Conservation (phyloP, 2,797 vertebrate genomes). For the Microchirus variegatus region DNA sequence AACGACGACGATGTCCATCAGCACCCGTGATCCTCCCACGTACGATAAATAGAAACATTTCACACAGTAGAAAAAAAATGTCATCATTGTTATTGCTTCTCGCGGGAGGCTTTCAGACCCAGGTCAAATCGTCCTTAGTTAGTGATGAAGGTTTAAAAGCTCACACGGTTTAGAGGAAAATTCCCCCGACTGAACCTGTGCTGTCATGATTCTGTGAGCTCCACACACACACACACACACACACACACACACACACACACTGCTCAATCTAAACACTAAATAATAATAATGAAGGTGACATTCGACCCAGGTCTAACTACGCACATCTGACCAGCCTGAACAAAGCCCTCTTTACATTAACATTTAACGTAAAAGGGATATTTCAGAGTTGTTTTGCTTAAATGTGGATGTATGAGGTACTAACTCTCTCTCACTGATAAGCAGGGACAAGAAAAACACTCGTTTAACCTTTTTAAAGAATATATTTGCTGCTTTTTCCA, state of each 20-base stretch:
- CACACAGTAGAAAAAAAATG: constrained; percentile 63
- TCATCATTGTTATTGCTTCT: constrained; percentile 79
- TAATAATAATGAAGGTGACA: constrained; percentile 4
- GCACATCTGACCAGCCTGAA: constrained; percentile 41
- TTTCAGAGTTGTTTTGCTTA: no score
- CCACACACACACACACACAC: constrained; percentile 14
- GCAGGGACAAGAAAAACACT: no score
- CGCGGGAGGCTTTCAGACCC: no score
- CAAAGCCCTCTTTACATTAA: constrained; percentile 44
- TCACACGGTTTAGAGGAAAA: neutral
- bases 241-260: no score
- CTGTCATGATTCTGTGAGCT: constrained; percentile 17
- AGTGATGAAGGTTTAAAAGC: constrained; percentile 28
- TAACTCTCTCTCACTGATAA: no score
- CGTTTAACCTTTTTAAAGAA: no score
- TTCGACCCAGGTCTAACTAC: constrained; percentile 35
- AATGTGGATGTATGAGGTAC: no score
- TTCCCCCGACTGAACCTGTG: neutral
- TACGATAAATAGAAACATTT: constrained; percentile 71
- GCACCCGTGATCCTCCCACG: constrained; percentile 47
- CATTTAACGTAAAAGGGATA: constrained; percentile 10
- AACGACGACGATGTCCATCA: constrained; percentile 30
- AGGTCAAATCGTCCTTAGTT: constrained; percentile 35
- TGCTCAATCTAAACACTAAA: no score
- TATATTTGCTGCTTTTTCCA: no score